Evolutionary conservation across 1,140 invertebrate species (phyloP).

Genomic region (Gyrodactylus salaris): DNA sequence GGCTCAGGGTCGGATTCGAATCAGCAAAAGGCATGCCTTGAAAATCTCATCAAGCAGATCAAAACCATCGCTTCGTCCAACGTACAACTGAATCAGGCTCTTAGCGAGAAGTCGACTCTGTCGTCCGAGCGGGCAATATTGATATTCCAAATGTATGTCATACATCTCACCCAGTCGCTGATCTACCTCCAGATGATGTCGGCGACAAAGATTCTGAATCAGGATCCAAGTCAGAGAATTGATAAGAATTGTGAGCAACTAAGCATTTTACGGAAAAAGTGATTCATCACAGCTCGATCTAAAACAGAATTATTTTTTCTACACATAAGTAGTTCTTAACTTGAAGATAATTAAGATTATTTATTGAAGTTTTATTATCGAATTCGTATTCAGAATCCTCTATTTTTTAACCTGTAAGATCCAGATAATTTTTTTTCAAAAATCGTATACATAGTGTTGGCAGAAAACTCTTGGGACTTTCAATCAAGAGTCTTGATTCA

Average conservation of each 20-base stretch:
- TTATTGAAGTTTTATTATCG: no score
- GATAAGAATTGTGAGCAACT: neutral
- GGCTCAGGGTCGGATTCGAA: neutral
- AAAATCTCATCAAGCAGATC: neutral
- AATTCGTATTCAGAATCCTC: no score
- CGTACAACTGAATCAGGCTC: neutral
- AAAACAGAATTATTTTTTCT: no score
- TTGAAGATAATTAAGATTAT: no score
- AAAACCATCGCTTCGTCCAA: neutral
- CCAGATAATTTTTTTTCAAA: no score
- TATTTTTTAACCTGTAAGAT: no score
- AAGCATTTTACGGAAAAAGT: no score
- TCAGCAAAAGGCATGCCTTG: neutral
- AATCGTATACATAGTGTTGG: no score
- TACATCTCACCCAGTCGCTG: neutral
- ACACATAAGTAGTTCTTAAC: no score
- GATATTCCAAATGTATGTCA: neutral
- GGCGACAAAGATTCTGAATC: neutral
- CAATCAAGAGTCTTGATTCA: no score
- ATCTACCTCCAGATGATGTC: neutral
- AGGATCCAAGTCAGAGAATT: neutral
- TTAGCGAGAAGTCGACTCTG: neutral
- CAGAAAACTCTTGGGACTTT: no score
- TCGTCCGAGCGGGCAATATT: neutral
- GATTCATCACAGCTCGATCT: no score